phyloP scores from a whole-genome alignment of 1,140 invertebrate genomes.

The Dinothrombium tinctorium region DNA sequence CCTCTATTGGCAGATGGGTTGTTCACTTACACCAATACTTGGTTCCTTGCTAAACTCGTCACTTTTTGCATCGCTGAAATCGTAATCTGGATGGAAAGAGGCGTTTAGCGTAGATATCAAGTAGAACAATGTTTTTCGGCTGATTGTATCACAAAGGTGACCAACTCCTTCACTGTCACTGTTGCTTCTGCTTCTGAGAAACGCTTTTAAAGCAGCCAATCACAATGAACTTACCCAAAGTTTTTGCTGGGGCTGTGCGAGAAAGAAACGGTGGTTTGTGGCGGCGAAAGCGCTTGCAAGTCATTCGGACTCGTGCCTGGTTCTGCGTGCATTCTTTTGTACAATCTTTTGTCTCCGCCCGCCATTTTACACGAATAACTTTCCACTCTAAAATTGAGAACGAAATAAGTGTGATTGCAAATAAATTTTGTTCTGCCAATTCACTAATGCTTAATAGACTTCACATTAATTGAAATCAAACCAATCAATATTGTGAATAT shows the following conservation, averaged over 20 bases:
- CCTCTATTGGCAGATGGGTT: no score
- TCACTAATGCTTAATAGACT: no score
- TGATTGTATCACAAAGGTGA: slow-evolving; percentile 74
- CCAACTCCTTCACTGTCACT: slow-evolving; percentile 43
- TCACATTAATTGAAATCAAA: no score
- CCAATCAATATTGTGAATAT: no score
- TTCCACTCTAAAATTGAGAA: slow-evolving; percentile 43
- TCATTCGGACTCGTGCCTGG: slow-evolving; percentile 53
- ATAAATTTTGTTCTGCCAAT: no score
- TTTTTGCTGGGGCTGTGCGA: slow-evolving; percentile 18
- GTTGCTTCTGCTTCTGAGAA: not conserved
- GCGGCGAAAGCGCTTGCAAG: slow-evolving; percentile 73
- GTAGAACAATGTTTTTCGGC: slow-evolving; percentile 84
- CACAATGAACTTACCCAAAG: slow-evolving; percentile 20
- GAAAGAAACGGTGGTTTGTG: slow-evolving; percentile 33
- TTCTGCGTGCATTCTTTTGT: slow-evolving; percentile 47
- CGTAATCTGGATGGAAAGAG: slow-evolving; percentile 86
- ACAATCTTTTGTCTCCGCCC: slow-evolving; percentile 72
- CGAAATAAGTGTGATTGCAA: slow-evolving; percentile 2
- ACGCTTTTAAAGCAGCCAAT: no score
- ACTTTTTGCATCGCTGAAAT: slow-evolving; percentile 92
- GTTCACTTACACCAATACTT: slow-evolving; percentile 24
- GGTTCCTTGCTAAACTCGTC: slow-evolving; percentile 91
- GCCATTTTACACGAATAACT: slow-evolving; percentile 97
- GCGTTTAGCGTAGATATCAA: slow-evolving; percentile 92